Conservation (phyloP, 2,888 invertebrate genomes). For the Apocheima hispidaria region DNA sequence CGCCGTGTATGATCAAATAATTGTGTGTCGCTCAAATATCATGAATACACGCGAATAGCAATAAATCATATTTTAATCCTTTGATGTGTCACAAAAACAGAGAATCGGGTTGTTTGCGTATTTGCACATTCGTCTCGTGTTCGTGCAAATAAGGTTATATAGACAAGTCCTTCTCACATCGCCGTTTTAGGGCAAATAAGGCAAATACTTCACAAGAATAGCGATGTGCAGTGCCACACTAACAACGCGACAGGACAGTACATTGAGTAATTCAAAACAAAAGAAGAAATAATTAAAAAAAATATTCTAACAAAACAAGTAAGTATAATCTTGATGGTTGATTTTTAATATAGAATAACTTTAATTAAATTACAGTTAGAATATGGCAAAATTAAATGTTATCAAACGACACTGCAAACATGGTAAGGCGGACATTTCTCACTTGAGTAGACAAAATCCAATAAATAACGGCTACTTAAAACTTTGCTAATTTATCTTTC, state of each 20-base stretch:
- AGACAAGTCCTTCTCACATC: no score
- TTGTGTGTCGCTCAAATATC: no score
- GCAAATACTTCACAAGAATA: no score
- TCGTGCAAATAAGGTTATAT: no score
- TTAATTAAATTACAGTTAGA: neutral
- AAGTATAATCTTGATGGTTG: neutral
- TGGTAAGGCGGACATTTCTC: constrained; percentile 48
- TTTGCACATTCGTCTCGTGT: no score
- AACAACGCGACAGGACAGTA: neutral
- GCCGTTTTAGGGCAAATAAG: no score
- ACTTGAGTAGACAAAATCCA: constrained; percentile 2
- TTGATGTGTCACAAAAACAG: no score
- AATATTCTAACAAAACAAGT: neutral
- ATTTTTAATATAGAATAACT: neutral
- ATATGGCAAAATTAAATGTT: neutral
- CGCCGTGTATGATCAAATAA: no score
- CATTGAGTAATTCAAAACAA: neutral
- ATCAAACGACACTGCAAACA: constrained; percentile 38
- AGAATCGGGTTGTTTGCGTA: no score
- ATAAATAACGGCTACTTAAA: constrained; percentile 51
- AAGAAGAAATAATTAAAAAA: neutral
- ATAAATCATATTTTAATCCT: no score
- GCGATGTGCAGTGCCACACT: neutral
- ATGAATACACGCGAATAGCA: no score
- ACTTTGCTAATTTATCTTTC: constrained; percentile 72